Base-by-base conservation (phyloP, 2,888 invertebrate species). In the Dasysyrphus albostriatus region DNA sequence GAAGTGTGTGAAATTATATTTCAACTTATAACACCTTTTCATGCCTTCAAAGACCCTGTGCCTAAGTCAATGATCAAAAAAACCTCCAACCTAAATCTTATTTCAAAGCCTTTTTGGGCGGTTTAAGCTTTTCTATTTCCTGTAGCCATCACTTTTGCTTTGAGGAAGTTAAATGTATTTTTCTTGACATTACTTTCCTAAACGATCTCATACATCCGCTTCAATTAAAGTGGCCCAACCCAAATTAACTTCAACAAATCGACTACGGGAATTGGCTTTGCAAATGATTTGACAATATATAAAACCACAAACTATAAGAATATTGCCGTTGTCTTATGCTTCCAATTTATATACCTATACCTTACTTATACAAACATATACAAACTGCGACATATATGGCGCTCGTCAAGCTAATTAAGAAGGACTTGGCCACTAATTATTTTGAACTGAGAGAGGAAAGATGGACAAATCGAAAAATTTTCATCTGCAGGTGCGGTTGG, bases 401-500 rank as follows among this genome's bases (percentile, higher is more conserved):
- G 88, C 88, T 88, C 88, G 73, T 88, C 88, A 88, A 80, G 80
- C 83, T 88, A 88, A 88, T 88, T 88, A 88, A 88, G 83, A 88
- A 88, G 73, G 88, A 88, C 88, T 88, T 83, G 79, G 79, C 83
- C 88, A 83, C 88, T 88, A 88, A 88, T 88, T 88, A 88, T 88
- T 88, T 88, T 88, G 88, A 88, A 88, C 88, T 83, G 88, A 42
- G 76, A 83, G 83, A 83, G 69, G 61, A 73, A 76, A 88, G 82
- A 78, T 87, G 87, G 82, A 87, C 87, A 87, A 87, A 87, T 87
- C 78, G 78, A 74, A 82, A 73, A 70, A 67, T 82, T 87, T 87
- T 70, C 73, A 58, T 70, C 72, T 83, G 87, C 87, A 87, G 87
- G 87, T 87, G 87, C 87, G 87, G 87, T 83, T 87, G 47, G 63